Evolutionary conservation across 2,888 invertebrate species (phyloP).

Genomic region (Allygus modestus): DNA sequence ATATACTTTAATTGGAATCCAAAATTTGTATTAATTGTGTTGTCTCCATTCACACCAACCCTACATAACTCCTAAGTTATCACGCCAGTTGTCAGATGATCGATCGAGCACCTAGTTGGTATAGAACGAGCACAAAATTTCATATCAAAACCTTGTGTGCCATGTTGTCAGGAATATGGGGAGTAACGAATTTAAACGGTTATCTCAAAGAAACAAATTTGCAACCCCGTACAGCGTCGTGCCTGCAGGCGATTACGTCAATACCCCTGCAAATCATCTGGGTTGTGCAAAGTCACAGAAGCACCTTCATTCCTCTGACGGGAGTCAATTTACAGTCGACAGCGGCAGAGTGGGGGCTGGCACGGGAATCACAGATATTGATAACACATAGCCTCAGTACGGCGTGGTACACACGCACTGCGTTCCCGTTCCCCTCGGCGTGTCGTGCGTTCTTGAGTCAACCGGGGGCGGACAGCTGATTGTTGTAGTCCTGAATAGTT

Average conservation of each 20-base stretch:
- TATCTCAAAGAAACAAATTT: too few relatives aligned
- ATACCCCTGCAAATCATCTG: background rate
- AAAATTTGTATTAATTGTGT: too few relatives aligned
- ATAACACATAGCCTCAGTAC: background rate
- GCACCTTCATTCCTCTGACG: conserved; percentile 14
- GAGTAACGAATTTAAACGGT: too few relatives aligned
- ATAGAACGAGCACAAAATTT: too few relatives aligned
- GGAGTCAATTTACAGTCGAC: conserved; percentile 16
- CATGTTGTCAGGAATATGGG: too few relatives aligned
- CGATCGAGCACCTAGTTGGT: too few relatives aligned
- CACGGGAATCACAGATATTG: conserved; percentile 40
- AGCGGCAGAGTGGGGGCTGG: background rate
- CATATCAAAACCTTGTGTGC: too few relatives aligned
- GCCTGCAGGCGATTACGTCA: background rate
- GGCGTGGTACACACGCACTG: conserved; percentile 39
- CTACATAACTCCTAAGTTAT: too few relatives aligned
- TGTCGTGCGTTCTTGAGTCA: background rate
- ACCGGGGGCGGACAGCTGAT: background rate
- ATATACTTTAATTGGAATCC: too few relatives aligned
- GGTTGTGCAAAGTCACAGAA: background rate
- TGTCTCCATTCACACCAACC: too few relatives aligned
- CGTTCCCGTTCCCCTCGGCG: background rate
- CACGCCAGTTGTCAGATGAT: too few relatives aligned
- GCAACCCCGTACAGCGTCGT: background rate
- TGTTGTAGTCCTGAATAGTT: background rate